phyloP scores from a whole-genome alignment of 1,140 invertebrate species.

The Drosophila pruinosa region DNA sequence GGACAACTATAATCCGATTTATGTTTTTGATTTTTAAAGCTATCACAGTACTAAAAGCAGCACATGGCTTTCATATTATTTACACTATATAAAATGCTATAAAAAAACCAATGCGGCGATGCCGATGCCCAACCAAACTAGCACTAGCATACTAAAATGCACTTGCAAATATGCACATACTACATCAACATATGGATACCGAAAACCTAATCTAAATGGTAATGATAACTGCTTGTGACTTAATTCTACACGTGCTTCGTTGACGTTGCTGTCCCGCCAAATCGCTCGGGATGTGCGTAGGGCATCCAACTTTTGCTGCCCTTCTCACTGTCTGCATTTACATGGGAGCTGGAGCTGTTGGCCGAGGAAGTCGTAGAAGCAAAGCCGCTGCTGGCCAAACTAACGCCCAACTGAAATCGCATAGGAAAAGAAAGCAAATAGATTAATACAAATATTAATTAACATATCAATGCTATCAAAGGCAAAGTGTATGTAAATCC shows the following conservation, averaged over 20 bases:
- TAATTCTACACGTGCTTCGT: constrained; percentile 36
- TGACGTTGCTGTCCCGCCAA: constrained; percentile 2
- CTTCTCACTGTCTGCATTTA: constrained; percentile 11
- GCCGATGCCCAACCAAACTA: constrained; percentile 51
- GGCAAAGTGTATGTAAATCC: constrained; percentile 16
- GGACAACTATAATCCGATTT: constrained; percentile 26
- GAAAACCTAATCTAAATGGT: constrained; percentile 49
- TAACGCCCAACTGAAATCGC: constrained; percentile 39
- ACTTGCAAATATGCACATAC: constrained; percentile 15
- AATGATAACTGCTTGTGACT: constrained; percentile 9
- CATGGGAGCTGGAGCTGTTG: constrained; percentile 35
- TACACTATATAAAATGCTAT: constrained; percentile 54
- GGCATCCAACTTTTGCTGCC: constrained; percentile 27
- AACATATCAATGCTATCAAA: constrained; percentile 35
- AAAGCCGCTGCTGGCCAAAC: constrained; percentile 55
- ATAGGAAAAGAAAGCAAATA: constrained; percentile 28
- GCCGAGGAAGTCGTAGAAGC: constrained; percentile 30
- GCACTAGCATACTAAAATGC: constrained; percentile 28
- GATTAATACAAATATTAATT: constrained; percentile 27
- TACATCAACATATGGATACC: constrained; percentile 32
- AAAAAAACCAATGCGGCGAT: constrained; percentile 50
- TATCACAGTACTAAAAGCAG: constrained; percentile 66
- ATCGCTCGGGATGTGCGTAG: constrained; percentile 37
- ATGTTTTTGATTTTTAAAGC: constrained; percentile 51
- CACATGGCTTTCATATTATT: constrained; percentile 47